phyloP scores from a whole-genome alignment of 2,113 vertebrate genomes.

The Lampris megalopsis region DNA sequence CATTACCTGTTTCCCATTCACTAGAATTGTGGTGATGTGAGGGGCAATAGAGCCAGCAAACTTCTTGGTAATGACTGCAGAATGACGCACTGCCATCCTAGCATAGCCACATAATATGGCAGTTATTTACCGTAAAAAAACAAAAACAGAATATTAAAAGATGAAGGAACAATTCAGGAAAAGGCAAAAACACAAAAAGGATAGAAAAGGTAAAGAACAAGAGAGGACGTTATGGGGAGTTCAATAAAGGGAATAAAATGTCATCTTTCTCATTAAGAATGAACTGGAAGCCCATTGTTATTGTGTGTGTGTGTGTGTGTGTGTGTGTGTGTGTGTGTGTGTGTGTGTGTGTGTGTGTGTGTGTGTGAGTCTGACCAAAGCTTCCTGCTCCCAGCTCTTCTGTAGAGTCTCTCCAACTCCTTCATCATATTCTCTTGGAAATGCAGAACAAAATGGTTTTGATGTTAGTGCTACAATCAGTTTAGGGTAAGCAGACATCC shows the following conservation, averaged over 20 bases:
- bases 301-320: too few species aligned
- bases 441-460: conserved; percentile 22
- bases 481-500: neutral
- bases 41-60: conserved; percentile 94
- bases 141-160: conserved; percentile 8
- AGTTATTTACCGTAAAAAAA: conserved; percentile 32
- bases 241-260: too few species aligned
- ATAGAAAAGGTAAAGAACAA: neutral
- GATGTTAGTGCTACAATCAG: neutral
- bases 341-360: conserved; percentile 8
- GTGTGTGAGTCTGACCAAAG: conserved; percentile 90
- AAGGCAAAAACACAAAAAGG: neutral
- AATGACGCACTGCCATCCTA: conserved; percentile 93
- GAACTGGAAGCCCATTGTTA: too few species aligned
- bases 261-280: too few species aligned
- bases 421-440: conserved; percentile 87
- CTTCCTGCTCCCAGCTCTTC: conserved; percentile 94
- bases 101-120: conserved; percentile 58
- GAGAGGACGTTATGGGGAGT: neutral
- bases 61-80: conserved; percentile 92
- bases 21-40: conserved; percentile 96
- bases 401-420: conserved; percentile 95
- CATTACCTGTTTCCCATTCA: conserved; percentile 98
- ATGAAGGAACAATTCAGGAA: neutral
- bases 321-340: neutral